These are phyloP conservation scores for Athene cunicularia DNA, from an alignment of 2,113 vertebrate species.

Conservation along the genomic window DNA sequence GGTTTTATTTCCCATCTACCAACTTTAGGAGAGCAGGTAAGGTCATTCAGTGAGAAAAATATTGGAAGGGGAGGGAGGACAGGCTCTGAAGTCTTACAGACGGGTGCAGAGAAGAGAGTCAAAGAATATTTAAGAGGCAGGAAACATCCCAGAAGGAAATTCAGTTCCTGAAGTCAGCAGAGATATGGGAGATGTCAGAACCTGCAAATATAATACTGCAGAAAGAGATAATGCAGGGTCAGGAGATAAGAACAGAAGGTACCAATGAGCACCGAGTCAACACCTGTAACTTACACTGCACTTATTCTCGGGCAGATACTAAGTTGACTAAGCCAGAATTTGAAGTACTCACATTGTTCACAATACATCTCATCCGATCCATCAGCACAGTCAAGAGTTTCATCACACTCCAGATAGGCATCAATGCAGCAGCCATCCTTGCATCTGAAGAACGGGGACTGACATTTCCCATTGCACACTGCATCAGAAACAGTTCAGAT, in stretches of 20 bases:
- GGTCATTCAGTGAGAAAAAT: background rate
- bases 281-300: background rate
- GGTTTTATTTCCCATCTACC: background rate
- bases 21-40: background rate
- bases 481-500: conserved; percentile 39
- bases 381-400: conserved; percentile 81
- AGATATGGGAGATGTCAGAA: background rate
- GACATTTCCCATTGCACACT: conserved; percentile 81
- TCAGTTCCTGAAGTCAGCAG: background rate
- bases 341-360: conserved; percentile 74
- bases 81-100: conserved; percentile 1
- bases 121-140: background rate
- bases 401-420: conserved; percentile 87
- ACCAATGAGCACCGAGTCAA: background rate
- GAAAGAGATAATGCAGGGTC: background rate
- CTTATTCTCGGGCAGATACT: background rate
- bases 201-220: background rate
- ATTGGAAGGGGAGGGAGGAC: background rate
- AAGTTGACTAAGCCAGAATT: background rate
- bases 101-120: background rate
- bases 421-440: conserved; percentile 88
- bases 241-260: background rate
- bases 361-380: conserved; percentile 86
- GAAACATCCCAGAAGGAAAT: background rate
- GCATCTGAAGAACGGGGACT: conserved; percentile 81